These are phyloP conservation scores for Nomia melanderi DNA, from an alignment of 1,140 invertebrate genomes.

Conservation along the genomic window DNA sequence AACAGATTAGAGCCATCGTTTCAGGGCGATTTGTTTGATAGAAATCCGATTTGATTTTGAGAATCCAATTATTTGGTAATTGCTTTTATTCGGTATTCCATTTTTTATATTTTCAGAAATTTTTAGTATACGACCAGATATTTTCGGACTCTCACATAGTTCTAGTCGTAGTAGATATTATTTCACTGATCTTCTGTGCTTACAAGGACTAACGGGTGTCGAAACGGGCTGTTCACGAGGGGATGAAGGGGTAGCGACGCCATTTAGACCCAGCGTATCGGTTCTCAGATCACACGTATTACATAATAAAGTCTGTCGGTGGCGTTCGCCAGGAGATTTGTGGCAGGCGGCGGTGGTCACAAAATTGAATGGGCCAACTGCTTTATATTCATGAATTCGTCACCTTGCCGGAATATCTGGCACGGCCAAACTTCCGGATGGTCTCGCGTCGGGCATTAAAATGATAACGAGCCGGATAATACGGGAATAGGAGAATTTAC, in stretches of 20 bases:
- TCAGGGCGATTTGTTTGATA: no score
- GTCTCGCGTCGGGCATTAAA: conserved; percentile 54
- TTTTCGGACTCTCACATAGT: no score
- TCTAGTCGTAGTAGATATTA: no score
- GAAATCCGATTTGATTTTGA: no score
- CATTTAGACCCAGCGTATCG: conserved; percentile 14
- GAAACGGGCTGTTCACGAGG: no score
- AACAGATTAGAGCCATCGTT: no score
- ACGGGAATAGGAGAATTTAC: conserved; percentile 59
- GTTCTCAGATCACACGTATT: conserved; percentile 29
- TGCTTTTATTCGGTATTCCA: no score
- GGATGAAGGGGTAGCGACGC: not conserved
- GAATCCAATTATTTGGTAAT: no score
- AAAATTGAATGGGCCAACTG: conserved; percentile 67
- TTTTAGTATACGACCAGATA: no score
- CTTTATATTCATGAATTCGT: conserved; percentile 74
- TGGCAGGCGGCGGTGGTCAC: conserved; percentile 41
- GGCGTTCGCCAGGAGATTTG: conserved; percentile 8
- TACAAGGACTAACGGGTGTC: no score
- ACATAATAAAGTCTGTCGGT: conserved; percentile 36
- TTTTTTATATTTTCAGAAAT: no score
- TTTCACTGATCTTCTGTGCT: no score
- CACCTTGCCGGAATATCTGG: conserved; percentile 58
- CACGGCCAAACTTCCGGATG: conserved; percentile 41
- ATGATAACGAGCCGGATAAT: conserved; percentile 63